Conservation (phyloP, 2,113 vertebrate genomes). For the Balaeniceps rex region DNA sequence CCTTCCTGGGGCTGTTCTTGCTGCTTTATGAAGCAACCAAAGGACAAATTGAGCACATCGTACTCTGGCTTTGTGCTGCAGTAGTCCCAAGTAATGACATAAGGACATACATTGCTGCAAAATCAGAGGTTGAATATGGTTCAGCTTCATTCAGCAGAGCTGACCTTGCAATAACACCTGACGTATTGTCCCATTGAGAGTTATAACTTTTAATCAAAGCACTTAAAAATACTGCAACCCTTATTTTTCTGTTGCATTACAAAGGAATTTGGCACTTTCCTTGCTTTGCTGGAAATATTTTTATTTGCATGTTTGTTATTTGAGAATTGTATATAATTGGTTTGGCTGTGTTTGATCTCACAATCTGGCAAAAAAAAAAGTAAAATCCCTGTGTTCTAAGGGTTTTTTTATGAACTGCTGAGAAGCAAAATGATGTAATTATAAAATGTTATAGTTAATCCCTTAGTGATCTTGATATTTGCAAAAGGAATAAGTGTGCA, state of each 20-base stretch:
- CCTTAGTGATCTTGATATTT: constrained; percentile 38
- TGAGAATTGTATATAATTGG: constrained; percentile 4
- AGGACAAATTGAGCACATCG: not conserved
- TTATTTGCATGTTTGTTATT: not conserved
- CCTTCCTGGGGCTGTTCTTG: not conserved
- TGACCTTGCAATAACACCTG: not conserved
- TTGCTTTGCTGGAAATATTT: constrained; percentile 3
- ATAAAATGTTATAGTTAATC: constrained; percentile 26
- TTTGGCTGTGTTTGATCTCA: constrained; percentile 19
- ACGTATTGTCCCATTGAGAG: not conserved
- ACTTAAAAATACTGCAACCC: not conserved
- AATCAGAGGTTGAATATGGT: not conserved
- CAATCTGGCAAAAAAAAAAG: not conserved
- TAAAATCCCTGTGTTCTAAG: not conserved
- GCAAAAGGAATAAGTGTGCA: not conserved
- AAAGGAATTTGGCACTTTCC: not conserved
- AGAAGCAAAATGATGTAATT: not conserved
- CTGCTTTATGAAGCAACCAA: not conserved
- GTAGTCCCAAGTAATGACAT: not conserved
- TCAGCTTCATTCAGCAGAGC: not conserved
- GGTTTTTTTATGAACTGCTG: not conserved
- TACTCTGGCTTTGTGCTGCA: not conserved
- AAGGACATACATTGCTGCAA: not conserved
- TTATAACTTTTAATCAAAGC: not conserved
- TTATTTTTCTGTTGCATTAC: not conserved